Percentiles rank a stretch among this genome's conserved stretches.
Conservation (phyloP, 2,888 invertebrate genomes). For the Drosophila glabriapex region DNA sequence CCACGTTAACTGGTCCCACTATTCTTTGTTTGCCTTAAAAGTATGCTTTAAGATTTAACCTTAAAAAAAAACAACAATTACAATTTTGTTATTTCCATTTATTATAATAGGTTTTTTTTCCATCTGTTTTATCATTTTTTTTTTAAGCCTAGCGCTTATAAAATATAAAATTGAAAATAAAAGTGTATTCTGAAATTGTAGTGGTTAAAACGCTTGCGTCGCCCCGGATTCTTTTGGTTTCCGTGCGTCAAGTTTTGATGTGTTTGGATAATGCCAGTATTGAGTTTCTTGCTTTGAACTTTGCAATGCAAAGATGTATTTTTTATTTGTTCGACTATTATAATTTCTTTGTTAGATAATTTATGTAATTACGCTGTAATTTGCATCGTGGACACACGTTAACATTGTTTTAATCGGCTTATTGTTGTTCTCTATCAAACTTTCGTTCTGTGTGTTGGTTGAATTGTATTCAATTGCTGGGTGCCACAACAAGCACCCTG, state of each 20-base stretch:
- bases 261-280: not conserved
- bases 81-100: not conserved
- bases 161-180: conserved; percentile 1
- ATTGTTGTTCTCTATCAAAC: conserved; percentile 15
- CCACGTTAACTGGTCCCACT: too few relatives aligned
- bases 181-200: not conserved
- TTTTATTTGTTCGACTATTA: conserved; percentile 52
- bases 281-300: conserved; percentile 37
- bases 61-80: not conserved
- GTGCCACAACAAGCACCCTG: not conserved
- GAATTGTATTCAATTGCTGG: conserved; percentile 1
- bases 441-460: conserved; percentile 11
- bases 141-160: not conserved
- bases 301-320: conserved; percentile 60
- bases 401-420: conserved; percentile 21
- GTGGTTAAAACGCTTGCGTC: not conserved
- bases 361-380: conserved; percentile 49
- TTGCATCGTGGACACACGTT: conserved; percentile 34
- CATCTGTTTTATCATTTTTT: not conserved
- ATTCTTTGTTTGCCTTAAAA: not conserved
- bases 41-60: not conserved
- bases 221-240: not conserved
- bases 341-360: conserved; percentile 48
- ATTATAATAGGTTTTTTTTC: not conserved
- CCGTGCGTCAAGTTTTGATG: not conserved